These are phyloP conservation scores for Bellardia pandia DNA, from an alignment of 2,888 invertebrate species.

Conservation along the genomic window DNA sequence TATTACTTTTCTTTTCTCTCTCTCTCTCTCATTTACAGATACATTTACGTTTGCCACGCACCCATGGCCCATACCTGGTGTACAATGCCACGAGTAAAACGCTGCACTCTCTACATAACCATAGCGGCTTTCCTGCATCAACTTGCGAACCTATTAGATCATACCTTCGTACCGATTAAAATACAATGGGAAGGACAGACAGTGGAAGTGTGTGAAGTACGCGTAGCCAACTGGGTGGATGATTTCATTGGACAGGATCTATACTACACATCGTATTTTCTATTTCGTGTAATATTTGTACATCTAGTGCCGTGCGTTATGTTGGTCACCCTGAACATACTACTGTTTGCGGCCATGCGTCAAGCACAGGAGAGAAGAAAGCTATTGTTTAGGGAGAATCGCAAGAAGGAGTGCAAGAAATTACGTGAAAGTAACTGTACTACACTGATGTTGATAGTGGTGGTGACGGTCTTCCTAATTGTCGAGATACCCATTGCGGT, in stretches of 20 bases:
- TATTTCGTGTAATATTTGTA: conserved; percentile 95
- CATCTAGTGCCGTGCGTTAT: conserved; percentile 95
- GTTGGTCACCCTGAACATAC: conserved; percentile 93
- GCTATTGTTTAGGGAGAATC: conserved; percentile 90
- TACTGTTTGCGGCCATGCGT: conserved; percentile 93
- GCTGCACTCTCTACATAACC: conserved; percentile 91
- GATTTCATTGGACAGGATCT: conserved; percentile 88
- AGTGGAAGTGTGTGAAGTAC: conserved; percentile 88
- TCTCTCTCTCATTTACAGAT: conserved; percentile 82
- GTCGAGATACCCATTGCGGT: conserved; percentile 94
- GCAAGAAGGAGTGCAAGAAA: conserved; percentile 91
- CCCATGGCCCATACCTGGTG: conserved; percentile 93
- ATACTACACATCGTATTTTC: conserved; percentile 93
- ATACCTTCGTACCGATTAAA: conserved; percentile 86
- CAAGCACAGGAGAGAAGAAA: conserved; percentile 92
- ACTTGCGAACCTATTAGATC: conserved; percentile 92
- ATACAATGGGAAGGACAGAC: conserved; percentile 89
- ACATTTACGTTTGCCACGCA: conserved; percentile 97
- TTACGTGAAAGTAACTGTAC: conserved; percentile 91
- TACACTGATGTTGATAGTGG: conserved; percentile 94
- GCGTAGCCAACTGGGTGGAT: conserved; percentile 89
- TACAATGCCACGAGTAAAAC: conserved; percentile 89
- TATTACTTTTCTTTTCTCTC: not conserved
- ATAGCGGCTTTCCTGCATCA: conserved; percentile 92
- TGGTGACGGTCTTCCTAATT: conserved; percentile 92